Evolutionary conservation across 2,797 vertebrate genomes (phyloP).

Genomic region (Thamnophis elegans): DNA sequence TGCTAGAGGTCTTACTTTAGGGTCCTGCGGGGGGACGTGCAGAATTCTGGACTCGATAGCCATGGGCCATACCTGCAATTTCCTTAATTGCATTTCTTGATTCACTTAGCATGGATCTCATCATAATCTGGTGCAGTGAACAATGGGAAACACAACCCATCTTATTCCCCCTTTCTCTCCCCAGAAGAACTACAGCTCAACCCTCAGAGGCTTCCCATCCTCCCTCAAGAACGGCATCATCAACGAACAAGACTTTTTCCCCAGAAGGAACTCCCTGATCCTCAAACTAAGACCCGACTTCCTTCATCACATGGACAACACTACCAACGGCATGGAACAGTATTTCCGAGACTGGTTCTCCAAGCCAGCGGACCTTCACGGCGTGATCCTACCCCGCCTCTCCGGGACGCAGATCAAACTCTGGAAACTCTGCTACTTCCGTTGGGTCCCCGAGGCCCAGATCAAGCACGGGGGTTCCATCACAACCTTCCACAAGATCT

Average conservation of each 20-base stretch:
- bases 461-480: slow-evolving; percentile 84
- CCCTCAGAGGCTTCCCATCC: slow-evolving; percentile 76
- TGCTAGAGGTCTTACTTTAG: not conserved
- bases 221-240: slow-evolving; percentile 82
- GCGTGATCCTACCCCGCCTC: slow-evolving; percentile 82
- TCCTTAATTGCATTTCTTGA: not conserved
- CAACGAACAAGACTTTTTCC: slow-evolving; percentile 73
- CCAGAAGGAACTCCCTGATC: slow-evolving; percentile 84
- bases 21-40: not conserved
- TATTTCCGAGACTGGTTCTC: slow-evolving; percentile 88
- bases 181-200: slow-evolving; percentile 91
- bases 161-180: slow-evolving; percentile 17
- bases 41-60: not conserved
- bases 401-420: slow-evolving; percentile 84
- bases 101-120: not conserved
- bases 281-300: slow-evolving; percentile 79
- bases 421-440: slow-evolving; percentile 95
- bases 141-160: not conserved
- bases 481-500: slow-evolving; percentile 85
- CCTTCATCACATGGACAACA: slow-evolving; percentile 66
- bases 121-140: not conserved
- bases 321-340: slow-evolving; percentile 76
- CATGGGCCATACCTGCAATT: not conserved
- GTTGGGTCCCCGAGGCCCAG: slow-evolving; percentile 94
- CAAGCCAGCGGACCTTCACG: slow-evolving; percentile 82